Evolutionary conservation across 2,888 invertebrate species (phyloP).

Genomic region (Sepioteuthis lessoniana): DNA sequence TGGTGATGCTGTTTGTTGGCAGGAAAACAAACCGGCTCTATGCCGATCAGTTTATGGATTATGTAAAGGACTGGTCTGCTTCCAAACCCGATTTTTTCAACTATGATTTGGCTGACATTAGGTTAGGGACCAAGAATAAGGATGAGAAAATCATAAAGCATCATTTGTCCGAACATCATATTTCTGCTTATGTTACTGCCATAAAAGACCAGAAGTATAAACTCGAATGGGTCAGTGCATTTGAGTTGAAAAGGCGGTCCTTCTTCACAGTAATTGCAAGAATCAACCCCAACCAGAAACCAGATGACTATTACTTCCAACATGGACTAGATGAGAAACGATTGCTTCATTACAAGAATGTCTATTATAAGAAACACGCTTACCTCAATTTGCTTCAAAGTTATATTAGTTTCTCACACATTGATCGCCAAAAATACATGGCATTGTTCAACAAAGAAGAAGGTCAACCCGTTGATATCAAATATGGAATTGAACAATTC

Average conservation of each 20-base stretch:
- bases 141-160: conserved; percentile 60
- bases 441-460: conserved; percentile 65
- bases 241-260: conserved; percentile 59
- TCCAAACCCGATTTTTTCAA: conserved; percentile 55
- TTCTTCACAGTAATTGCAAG: conserved; percentile 64
- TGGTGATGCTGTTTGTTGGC: conserved; percentile 64
- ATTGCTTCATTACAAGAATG: conserved; percentile 60
- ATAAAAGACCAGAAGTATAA: conserved; percentile 62
- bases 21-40: conserved; percentile 56
- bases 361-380: conserved; percentile 62
- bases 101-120: conserved; percentile 64
- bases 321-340: conserved; percentile 62
- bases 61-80: conserved; percentile 44
- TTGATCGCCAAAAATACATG: conserved; percentile 58
- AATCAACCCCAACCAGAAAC: conserved; percentile 50
- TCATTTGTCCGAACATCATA: conserved; percentile 67
- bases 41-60: conserved; percentile 58
- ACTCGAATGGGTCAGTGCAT: conserved; percentile 68
- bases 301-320: conserved; percentile 59
- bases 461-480: conserved; percentile 60
- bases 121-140: conserved; percentile 54
- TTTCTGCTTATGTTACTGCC: conserved; percentile 65
- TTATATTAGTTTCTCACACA: conserved; percentile 67
- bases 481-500: conserved; percentile 66
- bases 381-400: conserved; percentile 70